Conservation (phyloP, 2,113 vertebrate species). For the Semnornis frantzii region DNA sequence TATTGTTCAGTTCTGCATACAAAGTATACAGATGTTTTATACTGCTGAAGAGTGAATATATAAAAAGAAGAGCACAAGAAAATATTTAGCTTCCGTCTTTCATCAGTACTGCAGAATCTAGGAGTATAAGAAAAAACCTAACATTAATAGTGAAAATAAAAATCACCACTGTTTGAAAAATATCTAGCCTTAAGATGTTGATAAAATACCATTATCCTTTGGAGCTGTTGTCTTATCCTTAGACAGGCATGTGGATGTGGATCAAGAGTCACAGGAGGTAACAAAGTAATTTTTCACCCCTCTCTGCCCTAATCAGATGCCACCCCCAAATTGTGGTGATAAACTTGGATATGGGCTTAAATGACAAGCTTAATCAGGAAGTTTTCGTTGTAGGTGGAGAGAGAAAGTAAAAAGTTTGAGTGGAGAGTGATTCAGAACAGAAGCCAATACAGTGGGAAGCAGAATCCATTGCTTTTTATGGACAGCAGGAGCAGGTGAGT, state of each 20-base stretch:
- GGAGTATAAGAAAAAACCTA: not conserved
- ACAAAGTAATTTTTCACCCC: not conserved
- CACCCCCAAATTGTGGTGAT: not conserved
- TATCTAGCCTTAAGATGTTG: not conserved
- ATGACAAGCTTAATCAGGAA: not conserved
- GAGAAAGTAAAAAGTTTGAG: not conserved
- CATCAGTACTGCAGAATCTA: not conserved
- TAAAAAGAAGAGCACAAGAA: not conserved
- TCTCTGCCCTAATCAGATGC: rapidly evolving
- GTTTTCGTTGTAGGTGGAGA: not conserved
- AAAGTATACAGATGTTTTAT: slow-evolving; percentile 23
- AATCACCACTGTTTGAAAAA: not conserved
- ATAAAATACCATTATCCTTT: not conserved
- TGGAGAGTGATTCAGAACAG: not conserved
- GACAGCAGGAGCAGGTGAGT: not conserved
- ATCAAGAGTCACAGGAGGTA: not conserved
- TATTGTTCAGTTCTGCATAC: slow-evolving; percentile 29
- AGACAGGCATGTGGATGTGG: not conserved
- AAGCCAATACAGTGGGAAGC: not conserved
- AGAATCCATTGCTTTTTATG: rapidly evolving
- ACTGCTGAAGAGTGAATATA: not conserved
- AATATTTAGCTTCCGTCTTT: not conserved
- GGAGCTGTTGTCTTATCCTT: not conserved
- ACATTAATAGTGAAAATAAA: not conserved
- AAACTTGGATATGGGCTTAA: not conserved